Percentiles rank a stretch among this genome's conserved stretches.
Evolutionary conservation across 2,113 vertebrate species (phyloP).

Genomic region (Prinia subflava): DNA sequence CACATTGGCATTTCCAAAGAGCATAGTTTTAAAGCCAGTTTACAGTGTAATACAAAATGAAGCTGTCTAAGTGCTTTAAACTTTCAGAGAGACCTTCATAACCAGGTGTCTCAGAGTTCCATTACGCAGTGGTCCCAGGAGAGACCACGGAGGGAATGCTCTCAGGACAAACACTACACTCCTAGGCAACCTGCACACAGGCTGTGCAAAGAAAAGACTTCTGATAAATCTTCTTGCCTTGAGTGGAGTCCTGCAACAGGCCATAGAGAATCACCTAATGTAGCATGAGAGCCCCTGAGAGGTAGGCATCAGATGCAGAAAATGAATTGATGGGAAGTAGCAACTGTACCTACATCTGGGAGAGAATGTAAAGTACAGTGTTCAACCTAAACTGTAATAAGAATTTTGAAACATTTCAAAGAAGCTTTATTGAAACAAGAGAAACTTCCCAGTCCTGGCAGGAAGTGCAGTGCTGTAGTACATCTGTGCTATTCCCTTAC

Average conservation of each 20-base stretch:
- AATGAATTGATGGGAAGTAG: neutral
- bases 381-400: neutral
- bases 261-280: neutral
- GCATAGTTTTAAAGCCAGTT: neutral
- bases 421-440: neutral
- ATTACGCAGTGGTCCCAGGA: rapidly evolving
- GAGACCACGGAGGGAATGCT: neutral
- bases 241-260: neutral
- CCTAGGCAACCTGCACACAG: neutral
- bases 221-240: neutral
- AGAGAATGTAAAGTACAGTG: neutral
- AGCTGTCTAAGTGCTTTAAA: neutral
- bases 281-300: neutral
- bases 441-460: neutral
- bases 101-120: neutral
- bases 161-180: neutral
- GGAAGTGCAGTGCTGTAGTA: neutral
- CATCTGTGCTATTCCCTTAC: neutral
- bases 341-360: neutral
- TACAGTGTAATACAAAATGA: neutral
- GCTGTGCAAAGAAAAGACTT: neutral
- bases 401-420: neutral
- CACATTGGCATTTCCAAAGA: neutral
- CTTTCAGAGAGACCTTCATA: neutral
- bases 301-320: neutral